Evolutionary conservation across 1,140 invertebrate genomes (phyloP).

Genomic region (Dreissena polymorpha): DNA sequence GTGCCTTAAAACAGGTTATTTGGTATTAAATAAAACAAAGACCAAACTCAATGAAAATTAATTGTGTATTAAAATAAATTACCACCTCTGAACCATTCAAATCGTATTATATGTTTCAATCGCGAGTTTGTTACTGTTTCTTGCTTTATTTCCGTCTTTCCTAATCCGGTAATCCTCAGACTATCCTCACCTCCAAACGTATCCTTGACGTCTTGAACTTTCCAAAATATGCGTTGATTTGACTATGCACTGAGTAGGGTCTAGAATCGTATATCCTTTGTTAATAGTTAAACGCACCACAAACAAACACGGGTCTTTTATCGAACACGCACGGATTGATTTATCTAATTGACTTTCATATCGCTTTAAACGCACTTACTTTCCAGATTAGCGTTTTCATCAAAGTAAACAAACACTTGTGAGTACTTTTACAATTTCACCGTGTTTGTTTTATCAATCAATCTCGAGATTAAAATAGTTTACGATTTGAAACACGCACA

Average conservation of each 20-base stretch:
- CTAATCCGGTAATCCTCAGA: neutral
- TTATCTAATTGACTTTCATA: neutral
- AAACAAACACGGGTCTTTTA: neutral
- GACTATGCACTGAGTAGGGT: neutral
- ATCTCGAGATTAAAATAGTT: too few species aligned
- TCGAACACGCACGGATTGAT: neutral
- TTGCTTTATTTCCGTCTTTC: neutral
- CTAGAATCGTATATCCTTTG: neutral
- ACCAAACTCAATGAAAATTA: too few species aligned
- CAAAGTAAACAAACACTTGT: constrained; percentile 10
- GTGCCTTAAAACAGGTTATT: too few species aligned
- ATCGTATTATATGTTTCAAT: too few species aligned
- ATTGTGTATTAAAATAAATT: too few species aligned
- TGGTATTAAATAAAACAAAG: too few species aligned
- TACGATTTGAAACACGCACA: too few species aligned
- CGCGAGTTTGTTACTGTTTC: too few species aligned
- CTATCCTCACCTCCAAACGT: neutral
- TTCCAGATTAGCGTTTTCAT: neutral
- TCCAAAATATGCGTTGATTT: neutral
- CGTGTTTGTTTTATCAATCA: neutral
- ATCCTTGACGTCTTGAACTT: neutral
- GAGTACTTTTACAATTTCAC: neutral
- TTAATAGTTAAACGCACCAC: neutral
- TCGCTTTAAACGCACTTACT: neutral
- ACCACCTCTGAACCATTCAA: too few species aligned